Evolutionary conservation across 2,888 invertebrate species (phyloP), one percentile per base, ranked within the genome.

Genomic region (Pandemis cinnamomeana): DNA sequence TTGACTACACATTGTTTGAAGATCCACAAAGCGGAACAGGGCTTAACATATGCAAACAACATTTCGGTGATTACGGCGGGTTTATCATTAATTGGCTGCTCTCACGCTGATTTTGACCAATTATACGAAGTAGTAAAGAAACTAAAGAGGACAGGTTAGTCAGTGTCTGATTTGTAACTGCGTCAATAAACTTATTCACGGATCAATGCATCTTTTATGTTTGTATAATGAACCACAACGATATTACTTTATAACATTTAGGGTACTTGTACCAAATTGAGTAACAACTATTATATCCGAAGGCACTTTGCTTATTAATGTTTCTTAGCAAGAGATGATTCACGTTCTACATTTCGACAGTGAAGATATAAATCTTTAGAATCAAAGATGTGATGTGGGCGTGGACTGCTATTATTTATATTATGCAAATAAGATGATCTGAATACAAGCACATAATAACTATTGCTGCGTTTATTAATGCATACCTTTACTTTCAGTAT

Each of bases 161-260:
- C 85, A 86, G 86, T 86, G 87, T 87, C 87, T 87, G 80, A 83
- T 88, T 88, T 85, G 81, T 82, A 84, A 86, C 82, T 80, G 83
- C 81, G 81, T 76, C 80, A 78, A 81, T 80, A 78, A 83, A 76
- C 67, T 76, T 86, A 81, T 87, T 86, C 83, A 86, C 84, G 83
- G 86, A 77, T 79, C 82, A 87, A 71, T 85, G 87, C 81, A 81
- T 82, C 81, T 81, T 79, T 80, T 79, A 80, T 84, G 27, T 36
- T 36, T 36, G 75, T 68, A 75, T 85, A 89, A 87, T 87, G 87
- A 87, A 84, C 83, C 86, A 85, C 78, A 80, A 84, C 87, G 78
- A 78, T 84, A 82, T 86, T 80, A 80, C 81, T 82, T 81, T 72
- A 55, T 67, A 66, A 73, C 67, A 55, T 75, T 75, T 70, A 76